Conservation (phyloP, 1,140 invertebrate genomes). For the Lucilia sericata region DNA sequence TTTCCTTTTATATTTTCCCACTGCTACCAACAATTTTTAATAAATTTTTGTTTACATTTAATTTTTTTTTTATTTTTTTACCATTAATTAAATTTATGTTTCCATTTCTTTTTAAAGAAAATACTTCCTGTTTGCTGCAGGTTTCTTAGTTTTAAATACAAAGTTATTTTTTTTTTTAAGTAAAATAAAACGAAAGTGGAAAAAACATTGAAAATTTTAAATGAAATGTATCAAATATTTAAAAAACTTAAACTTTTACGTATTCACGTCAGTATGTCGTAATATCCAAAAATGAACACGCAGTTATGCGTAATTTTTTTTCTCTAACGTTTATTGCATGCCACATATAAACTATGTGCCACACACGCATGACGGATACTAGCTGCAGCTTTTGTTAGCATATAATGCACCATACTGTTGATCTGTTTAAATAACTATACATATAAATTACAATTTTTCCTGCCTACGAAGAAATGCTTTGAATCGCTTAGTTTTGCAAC, state of each 20-base stretch:
- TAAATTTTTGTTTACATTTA: too few relatives aligned
- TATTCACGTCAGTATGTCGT: neutral
- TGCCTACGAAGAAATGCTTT: too few relatives aligned
- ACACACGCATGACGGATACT: neutral
- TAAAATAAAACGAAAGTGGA: neutral
- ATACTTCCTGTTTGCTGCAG: neutral
- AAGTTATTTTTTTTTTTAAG: too few relatives aligned
- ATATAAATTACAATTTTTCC: too few relatives aligned
- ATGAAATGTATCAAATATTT: neutral
- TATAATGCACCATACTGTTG: too few relatives aligned
- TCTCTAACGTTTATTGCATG: neutral
- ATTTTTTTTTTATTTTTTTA: too few relatives aligned
- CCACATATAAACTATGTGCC: neutral
- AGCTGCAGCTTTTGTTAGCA: too few relatives aligned
- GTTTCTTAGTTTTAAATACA: neutral
- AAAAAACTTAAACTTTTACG: neutral
- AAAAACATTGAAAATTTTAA: neutral
- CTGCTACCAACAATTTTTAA: too few relatives aligned
- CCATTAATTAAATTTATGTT: too few relatives aligned
- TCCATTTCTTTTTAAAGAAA: neutral
- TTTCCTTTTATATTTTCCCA: too few relatives aligned
- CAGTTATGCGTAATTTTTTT: neutral
- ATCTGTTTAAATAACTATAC: too few relatives aligned
- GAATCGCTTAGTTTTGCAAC: too few relatives aligned
- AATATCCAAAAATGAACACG: neutral